These are phyloP conservation scores for Spilarctia lutea DNA, from an alignment of 2,888 invertebrate species.

Conservation along the genomic window DNA sequence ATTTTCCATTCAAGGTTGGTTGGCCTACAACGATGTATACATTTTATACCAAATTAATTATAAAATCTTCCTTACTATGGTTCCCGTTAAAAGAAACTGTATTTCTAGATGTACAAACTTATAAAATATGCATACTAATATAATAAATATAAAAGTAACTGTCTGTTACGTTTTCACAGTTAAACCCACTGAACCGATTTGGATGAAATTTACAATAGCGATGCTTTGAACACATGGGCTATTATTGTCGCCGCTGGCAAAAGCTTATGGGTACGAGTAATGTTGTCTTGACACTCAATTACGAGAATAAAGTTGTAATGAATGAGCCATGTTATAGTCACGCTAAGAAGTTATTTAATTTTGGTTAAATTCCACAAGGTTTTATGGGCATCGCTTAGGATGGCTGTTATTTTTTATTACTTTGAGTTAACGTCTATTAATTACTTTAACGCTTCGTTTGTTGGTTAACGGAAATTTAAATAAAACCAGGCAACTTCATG, in stretches of 20 bases:
- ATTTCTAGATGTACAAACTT: background rate
- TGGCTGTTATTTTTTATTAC: background rate
- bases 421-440: background rate
- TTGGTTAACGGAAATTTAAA: constrained; percentile 6
- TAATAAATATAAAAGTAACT: background rate
- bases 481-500: background rate
- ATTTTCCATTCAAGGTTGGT: background rate
- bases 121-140: no score
- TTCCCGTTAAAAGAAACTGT: background rate
- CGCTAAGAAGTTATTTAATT: background rate
- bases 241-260: no score
- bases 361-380: constrained; percentile 2
- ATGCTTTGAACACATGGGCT: no score
- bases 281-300: background rate
- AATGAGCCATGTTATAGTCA: background rate
- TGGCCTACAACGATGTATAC: background rate
- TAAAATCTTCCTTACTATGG: background rate
- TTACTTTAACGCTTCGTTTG: constrained; percentile 1
- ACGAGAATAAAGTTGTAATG: background rate
- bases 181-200: no score
- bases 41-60: background rate
- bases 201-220: no score
- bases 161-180: background rate
- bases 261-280: background rate
- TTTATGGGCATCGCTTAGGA: background rate